Evolutionary conservation across 2,888 invertebrate species (phyloP).

Genomic region (Phengaris alcon): DNA sequence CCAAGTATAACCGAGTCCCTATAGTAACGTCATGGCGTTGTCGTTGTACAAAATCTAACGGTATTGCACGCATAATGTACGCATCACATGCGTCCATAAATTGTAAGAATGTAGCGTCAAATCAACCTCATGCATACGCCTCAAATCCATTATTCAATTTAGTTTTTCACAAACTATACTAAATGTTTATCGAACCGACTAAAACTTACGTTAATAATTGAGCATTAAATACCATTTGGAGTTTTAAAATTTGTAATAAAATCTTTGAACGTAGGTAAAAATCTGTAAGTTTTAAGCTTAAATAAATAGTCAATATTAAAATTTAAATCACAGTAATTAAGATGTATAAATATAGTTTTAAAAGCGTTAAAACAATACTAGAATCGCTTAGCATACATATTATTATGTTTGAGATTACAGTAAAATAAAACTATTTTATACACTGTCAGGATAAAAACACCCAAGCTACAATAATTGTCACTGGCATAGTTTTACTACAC

Average conservation of each 20-base stretch:
- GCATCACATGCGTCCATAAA: neutral
- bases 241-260: constrained; percentile 22
- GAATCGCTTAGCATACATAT: neutral
- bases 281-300: neutral
- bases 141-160: constrained; percentile 26
- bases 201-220: constrained; percentile 58
- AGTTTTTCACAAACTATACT: constrained; percentile 20
- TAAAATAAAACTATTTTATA: constrained; percentile 8
- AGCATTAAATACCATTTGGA: constrained; percentile 51
- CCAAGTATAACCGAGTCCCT: too few relatives aligned
- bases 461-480: neutral
- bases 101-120: constrained; percentile 29
- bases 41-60: too few relatives aligned
- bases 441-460: neutral
- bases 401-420: neutral
- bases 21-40: too few relatives aligned
- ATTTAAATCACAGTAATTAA: constrained; percentile 30
- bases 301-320: constrained; percentile 19
- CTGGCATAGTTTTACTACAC: neutral
- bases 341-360: constrained; percentile 30
- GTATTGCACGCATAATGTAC: too few relatives aligned
- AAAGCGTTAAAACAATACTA: constrained; percentile 20
- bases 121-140: constrained; percentile 31
- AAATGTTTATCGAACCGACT: constrained; percentile 19
- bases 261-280: constrained; percentile 24